A percentile compares a stretch with the other conserved stretches of the same genome.
Conservation (phyloP, 2,888 invertebrate species). For the Andrena flavipes region DNA sequence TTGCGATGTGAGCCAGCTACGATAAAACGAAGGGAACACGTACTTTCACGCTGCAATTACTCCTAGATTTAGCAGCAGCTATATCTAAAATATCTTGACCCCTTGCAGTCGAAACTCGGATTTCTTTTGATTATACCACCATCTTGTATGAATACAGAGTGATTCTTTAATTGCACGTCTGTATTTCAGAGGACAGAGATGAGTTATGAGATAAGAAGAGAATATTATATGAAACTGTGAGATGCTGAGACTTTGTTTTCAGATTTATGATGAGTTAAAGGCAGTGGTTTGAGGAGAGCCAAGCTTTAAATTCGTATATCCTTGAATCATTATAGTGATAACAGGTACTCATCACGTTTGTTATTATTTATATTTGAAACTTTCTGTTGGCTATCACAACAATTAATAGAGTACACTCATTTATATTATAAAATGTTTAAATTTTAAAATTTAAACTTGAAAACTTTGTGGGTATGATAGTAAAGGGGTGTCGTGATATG, state of each 20-base stretch:
- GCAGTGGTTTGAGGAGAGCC: too few species aligned
- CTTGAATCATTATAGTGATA: too few species aligned
- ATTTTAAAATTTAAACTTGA: too few species aligned
- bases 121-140: conserved; percentile 32
- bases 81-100: conserved; percentile 34
- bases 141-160: not conserved
- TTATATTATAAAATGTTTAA: too few species aligned
- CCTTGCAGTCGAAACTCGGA: conserved; percentile 36
- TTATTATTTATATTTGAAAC: too few species aligned
- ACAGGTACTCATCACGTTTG: too few species aligned
- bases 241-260: not conserved
- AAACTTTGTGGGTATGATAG: too few species aligned
- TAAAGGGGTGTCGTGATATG: too few species aligned
- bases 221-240: too few species aligned
- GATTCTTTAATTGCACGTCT: not conserved
- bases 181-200: not conserved
- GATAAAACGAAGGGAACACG: conserved; percentile 11
- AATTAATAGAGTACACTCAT: too few species aligned
- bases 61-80: conserved; percentile 35
- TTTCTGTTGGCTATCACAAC: too few species aligned
- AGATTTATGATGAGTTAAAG: not conserved
- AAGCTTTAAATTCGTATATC: too few species aligned
- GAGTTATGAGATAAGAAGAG: not conserved
- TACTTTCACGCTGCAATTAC: conserved; percentile 33
- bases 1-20: conserved; percentile 56